Evolutionary conservation across 2,888 invertebrate genomes (phyloP).

Genomic region (Gonocerus acuteangulatus): DNA sequence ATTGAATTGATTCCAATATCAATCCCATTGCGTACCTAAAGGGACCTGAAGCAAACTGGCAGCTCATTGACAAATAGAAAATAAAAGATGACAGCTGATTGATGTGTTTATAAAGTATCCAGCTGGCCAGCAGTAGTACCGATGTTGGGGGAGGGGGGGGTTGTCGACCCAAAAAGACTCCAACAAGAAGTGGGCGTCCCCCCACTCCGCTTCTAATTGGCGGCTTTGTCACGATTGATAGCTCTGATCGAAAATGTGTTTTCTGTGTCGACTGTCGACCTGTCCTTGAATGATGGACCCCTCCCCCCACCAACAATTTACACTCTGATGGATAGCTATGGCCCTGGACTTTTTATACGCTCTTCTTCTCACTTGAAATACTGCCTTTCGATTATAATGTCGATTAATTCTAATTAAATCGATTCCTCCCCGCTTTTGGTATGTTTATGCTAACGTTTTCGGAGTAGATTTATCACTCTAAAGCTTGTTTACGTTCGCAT

Average conservation of each 20-base stretch:
- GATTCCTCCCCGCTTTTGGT: too few species aligned
- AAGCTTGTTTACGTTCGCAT: too few species aligned
- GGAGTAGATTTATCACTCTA: too few species aligned
- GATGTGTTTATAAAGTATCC: too few species aligned
- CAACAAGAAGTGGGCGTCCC: neutral
- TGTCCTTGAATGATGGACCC: neutral
- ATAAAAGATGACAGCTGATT: too few species aligned
- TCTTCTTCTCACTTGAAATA: neutral
- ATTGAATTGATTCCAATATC: too few species aligned
- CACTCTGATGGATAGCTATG: neutral
- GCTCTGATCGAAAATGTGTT: conserved; percentile 34
- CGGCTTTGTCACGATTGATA: conserved; percentile 33
- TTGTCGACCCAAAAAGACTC: neutral
- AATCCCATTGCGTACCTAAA: too few species aligned
- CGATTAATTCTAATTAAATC: conserved; percentile 1
- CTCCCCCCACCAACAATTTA: neutral
- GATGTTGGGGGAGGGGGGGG: too few species aligned
- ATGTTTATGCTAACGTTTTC: too few species aligned
- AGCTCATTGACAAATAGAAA: too few species aligned
- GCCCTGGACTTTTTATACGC: neutral
- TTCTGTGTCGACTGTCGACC: conserved; percentile 35
- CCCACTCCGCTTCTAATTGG: conserved; percentile 29
- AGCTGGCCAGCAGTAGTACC: too few species aligned
- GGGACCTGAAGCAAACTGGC: too few species aligned
- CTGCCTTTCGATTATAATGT: neutral